Evolutionary conservation across 1,140 invertebrate species (phyloP), one percentile per base, ranked within the genome.

Genomic region (Drosophila lini): DNA sequence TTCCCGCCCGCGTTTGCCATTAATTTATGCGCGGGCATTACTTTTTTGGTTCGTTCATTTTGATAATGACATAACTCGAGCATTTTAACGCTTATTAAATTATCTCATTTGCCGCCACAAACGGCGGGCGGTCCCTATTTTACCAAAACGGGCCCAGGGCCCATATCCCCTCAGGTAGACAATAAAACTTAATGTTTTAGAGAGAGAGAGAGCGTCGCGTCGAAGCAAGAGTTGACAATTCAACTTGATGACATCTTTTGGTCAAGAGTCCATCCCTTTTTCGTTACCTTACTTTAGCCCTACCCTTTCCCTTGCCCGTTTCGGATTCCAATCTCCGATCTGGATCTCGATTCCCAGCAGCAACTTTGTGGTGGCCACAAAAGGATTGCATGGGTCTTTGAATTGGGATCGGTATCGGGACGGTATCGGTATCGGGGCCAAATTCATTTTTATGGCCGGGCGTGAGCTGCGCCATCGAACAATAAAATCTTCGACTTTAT

Each of bases 71-170:
- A 91, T 91, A 91, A 91, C 90, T 91, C 90, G 90, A 83, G 86
- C 90, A 91, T 91, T 91, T 91, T 91, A 91, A 91, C 90, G 90
- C 90, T 91, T 91, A 91, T 91, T 91, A 91, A 91, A 91, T 91
- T 91, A 91, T 91, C 90, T 91, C 90, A 91, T 91, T 91, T 91
- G 63, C 74, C 80, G 79, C 79, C 70, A 74, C 69, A 74, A 85
- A 83, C 83, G 69, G 80, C 83, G 83, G 83, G 83, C 83, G 82
- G 84, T 83, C 82, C 34, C 40, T 59, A 52, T 52, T 36, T 52
- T 40, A 40, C 16, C 61, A 36, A 45, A 71, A 8, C 40, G n/a
- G 58, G n/a, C 47, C 15, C 42, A 10, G 25, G 13, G 15, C 19
- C 34, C 36, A 38, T 50, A 64, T 82, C 47, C 53, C 59, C 44